Percentiles rank a stretch among this genome's conserved stretches.
Evolutionary conservation across 2,113 vertebrate genomes (phyloP).

Genomic region (Octodon degus): DNA sequence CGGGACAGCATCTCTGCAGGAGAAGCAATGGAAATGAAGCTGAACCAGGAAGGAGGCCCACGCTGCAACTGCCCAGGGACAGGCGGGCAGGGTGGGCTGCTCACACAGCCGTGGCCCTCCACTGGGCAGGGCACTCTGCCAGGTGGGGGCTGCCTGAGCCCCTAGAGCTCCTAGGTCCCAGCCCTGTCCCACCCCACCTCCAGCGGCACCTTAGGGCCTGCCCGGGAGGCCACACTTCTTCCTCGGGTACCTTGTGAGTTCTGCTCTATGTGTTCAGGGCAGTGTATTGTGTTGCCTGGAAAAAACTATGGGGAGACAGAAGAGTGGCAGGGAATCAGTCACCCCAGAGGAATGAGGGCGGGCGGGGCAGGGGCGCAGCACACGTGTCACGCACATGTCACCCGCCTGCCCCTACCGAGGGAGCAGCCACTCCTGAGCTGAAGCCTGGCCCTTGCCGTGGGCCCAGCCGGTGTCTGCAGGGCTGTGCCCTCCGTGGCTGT

Average conservation of each 20-base stretch:
- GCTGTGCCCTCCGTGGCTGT: background rate
- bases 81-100: no score
- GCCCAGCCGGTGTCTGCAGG: no score
- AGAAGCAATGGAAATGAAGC: background rate
- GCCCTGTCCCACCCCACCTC: no score
- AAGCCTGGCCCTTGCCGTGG: no score
- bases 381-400: background rate
- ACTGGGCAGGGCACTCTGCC: background rate
- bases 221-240: background rate
- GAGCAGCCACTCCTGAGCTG: rapidly evolving
- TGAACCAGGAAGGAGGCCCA: rapidly evolving
- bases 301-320: background rate
- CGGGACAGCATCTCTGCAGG: background rate
- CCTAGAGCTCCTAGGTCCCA: background rate
- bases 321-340: background rate
- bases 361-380: background rate
- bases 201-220: background rate
- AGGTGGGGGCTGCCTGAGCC: background rate
- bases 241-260: background rate
- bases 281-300: background rate
- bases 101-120: background rate
- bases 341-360: background rate
- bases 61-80: no score
- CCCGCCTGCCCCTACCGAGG: background rate
- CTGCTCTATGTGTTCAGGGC: background rate